Base-by-base conservation (phyloP, 1,140 invertebrate genomes). In the Drosophila sturtevanti region DNA sequence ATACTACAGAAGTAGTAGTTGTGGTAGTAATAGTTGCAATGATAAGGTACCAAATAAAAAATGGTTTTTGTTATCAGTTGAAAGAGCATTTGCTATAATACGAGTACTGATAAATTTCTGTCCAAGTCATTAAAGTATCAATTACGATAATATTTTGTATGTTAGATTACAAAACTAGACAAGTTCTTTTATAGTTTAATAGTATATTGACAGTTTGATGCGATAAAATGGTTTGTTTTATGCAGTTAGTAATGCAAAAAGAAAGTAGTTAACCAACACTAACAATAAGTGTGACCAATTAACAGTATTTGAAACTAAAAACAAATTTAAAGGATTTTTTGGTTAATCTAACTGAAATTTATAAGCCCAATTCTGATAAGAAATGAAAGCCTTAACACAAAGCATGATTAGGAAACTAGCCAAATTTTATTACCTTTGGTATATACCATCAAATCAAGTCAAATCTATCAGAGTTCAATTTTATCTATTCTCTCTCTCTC, bases 391-490 rank as follows among this genome's bases (percentile, higher is more conserved):
- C 55, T n/a, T n/a, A 63, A 44, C 16, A 44, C 41, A 65, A 54
- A 67, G 16, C 55, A 21, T 68, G 63, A 79, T 41, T 67, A 48
- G 16, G 64, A 68, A 63, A 75, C 79, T 56, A 71, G 66, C 67
- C 84, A 31, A 31, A 31, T 3, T 31, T 31, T 31, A 31, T 31
- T 31, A 31, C 27, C 27, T 31, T 6, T 31, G 7, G 5, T 31
- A 31, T 31, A 31, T 31, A 89, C 14, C 76, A 82, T 89, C 77
- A 87, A 89, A 79, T 89, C 56, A 89, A 59, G 58, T 27, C 76
- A 74, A 85, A 84, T 85, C 85, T 63, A 63, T 24, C 69, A 85
- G 77, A 16, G 66, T 48, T 72, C 65, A 24, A 70, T 60, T 48
- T 48, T 48, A 48, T 14, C 12, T 41, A n/a, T 22, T 24, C 1